Conservation (phyloP, 2,888 invertebrate species). For the Pterobdella sp. region DNA sequence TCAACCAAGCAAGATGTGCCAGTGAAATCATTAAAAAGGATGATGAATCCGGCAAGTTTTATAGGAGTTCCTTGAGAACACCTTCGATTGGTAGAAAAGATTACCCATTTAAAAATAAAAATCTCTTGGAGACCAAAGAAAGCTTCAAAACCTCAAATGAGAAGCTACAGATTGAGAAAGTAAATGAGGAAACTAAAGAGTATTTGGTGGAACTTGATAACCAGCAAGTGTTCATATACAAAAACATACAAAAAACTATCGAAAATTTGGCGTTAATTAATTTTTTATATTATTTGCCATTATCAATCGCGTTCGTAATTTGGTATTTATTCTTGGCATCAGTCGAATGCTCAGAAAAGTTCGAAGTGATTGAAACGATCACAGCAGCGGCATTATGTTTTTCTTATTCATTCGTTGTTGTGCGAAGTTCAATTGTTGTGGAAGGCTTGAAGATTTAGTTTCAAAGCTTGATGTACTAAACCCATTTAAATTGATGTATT, state of each 20-base stretch:
- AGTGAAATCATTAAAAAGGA: not conserved
- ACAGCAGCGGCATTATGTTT: not conserved
- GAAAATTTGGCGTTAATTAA: not conserved
- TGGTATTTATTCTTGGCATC: not conserved
- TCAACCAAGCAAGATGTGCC: not conserved
- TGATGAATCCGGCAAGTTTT: not conserved
- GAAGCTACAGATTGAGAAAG: not conserved
- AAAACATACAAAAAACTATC: not conserved
- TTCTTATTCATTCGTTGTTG: not conserved
- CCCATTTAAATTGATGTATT: not conserved
- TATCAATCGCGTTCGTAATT: not conserved
- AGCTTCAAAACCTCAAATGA: not conserved
- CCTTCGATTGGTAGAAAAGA: not conserved
- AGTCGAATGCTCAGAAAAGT: not conserved
- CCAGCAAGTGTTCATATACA: not conserved
- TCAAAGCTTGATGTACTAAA: not conserved
- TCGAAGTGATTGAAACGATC: not conserved
- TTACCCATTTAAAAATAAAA: not conserved
- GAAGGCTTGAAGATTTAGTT: not conserved
- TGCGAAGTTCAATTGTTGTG: not conserved
- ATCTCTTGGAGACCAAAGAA: not conserved
- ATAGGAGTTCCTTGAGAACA: not conserved
- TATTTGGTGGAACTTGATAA: not conserved
- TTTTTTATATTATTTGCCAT: not conserved
- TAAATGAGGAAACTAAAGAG: not conserved